These are phyloP conservation scores for Pandion haliaetus DNA, from an alignment of 2,113 vertebrate genomes.

Conservation along the genomic window DNA sequence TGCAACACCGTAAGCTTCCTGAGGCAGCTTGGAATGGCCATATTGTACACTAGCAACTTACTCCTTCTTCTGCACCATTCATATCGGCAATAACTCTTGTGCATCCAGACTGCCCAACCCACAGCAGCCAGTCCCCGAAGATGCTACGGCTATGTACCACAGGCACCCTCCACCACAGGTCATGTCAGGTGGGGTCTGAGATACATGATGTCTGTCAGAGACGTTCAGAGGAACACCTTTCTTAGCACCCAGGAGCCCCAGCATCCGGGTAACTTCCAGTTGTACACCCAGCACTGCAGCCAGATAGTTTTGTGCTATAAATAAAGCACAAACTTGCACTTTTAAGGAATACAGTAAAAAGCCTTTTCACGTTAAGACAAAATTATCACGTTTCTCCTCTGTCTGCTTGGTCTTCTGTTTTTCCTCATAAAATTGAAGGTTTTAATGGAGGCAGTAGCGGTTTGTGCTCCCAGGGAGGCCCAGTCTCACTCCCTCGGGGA, in stretches of 20 bases:
- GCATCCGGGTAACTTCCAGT: background rate
- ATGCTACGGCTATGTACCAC: background rate
- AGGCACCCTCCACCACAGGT: background rate
- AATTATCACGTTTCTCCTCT: background rate
- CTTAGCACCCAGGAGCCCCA: background rate
- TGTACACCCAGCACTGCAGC: background rate
- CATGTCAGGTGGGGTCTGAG: background rate
- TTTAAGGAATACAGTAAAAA: background rate
- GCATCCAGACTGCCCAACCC: background rate
- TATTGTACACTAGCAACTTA: background rate
- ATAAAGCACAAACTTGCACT: background rate
- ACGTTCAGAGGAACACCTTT: background rate
- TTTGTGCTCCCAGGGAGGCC: background rate
- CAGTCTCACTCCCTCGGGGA: rapidly evolving
- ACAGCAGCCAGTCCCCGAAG: background rate
- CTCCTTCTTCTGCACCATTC: background rate
- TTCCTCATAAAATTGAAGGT: background rate
- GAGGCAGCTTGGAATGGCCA: background rate
- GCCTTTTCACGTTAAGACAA: background rate
- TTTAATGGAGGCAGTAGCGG: background rate
- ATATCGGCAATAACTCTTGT: background rate
- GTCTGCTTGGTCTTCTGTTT: background rate
- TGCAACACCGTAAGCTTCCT: background rate
- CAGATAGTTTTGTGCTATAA: background rate
- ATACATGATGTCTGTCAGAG: background rate